Conservation (phyloP, 2,888 invertebrate genomes). For the Ochropleura leucogaster region DNA sequence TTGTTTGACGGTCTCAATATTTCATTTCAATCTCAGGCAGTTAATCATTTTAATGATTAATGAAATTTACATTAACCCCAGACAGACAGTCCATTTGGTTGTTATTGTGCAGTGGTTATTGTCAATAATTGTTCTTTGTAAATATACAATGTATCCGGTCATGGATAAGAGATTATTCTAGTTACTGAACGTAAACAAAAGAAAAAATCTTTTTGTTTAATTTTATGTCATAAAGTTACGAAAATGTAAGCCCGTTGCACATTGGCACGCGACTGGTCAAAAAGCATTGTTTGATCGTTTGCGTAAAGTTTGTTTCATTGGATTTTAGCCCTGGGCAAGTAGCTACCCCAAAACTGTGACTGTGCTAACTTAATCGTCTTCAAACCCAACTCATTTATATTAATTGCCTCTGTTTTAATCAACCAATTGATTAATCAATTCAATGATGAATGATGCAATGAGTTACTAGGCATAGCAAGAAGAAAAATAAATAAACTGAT, state of each 20-base stretch:
- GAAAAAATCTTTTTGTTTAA: too few relatives aligned
- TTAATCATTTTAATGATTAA: slow-evolving; percentile 39
- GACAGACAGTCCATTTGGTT: not conserved
- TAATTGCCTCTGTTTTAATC: not conserved
- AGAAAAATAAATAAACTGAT: not conserved
- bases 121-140: not conserved
- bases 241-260: too few relatives aligned
- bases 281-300: not conserved
- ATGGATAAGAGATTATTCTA: too few relatives aligned
- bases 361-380: not conserved
- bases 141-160: too few relatives aligned
- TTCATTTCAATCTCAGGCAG: slow-evolving; percentile 32
- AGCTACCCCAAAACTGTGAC: not conserved
- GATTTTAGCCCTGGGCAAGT: not conserved
- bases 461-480: not conserved
- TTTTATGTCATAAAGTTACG: too few relatives aligned
- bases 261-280: too few relatives aligned
- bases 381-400: not conserved
- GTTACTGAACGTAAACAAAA: too few relatives aligned
- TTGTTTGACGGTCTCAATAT: slow-evolving; percentile 40
- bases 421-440: not conserved
- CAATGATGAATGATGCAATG: too few relatives aligned
- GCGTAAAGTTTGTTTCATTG: not conserved
- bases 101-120: not conserved
- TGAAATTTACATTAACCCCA: slow-evolving; percentile 10